Percentiles rank a stretch among this genome's conserved stretches.
Conservation (phyloP, 2,113 vertebrate species). For the Pandion haliaetus region DNA sequence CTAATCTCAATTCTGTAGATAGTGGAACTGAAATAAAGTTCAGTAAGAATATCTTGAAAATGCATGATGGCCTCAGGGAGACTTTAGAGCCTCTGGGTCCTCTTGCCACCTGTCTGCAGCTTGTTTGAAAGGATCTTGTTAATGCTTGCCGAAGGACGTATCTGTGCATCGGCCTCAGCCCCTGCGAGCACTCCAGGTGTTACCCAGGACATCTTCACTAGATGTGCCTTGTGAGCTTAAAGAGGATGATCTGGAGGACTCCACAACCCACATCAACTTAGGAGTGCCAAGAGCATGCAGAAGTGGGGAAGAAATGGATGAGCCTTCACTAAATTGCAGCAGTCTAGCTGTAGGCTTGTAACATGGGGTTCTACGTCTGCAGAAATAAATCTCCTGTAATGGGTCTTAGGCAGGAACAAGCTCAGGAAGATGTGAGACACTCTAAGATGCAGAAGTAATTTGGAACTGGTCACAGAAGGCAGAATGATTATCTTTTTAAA, state of each 20-base stretch:
- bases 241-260: neutral
- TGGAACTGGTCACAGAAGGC: neutral
- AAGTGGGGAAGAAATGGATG: neutral
- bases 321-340: neutral
- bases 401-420: neutral
- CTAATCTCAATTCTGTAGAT: neutral
- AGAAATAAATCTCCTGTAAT: neutral
- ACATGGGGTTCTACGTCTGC: fast-evolving
- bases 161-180: neutral
- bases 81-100: neutral
- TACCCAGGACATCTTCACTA: neutral
- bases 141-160: neutral
- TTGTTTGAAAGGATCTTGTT: neutral
- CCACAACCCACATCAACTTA: neutral
- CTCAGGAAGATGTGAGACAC: neutral
- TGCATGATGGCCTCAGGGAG: neutral
- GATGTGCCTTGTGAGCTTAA: neutral
- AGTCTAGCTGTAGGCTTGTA: neutral
- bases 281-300: neutral
- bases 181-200: fast-evolving
- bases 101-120: neutral
- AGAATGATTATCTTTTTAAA: neutral
- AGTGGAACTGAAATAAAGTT: neutral
- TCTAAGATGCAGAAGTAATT: neutral
- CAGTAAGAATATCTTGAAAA: neutral